These are phyloP conservation scores for Corythornis vintsioides DNA, from an alignment of 2,113 vertebrate species.

Conservation along the genomic window DNA sequence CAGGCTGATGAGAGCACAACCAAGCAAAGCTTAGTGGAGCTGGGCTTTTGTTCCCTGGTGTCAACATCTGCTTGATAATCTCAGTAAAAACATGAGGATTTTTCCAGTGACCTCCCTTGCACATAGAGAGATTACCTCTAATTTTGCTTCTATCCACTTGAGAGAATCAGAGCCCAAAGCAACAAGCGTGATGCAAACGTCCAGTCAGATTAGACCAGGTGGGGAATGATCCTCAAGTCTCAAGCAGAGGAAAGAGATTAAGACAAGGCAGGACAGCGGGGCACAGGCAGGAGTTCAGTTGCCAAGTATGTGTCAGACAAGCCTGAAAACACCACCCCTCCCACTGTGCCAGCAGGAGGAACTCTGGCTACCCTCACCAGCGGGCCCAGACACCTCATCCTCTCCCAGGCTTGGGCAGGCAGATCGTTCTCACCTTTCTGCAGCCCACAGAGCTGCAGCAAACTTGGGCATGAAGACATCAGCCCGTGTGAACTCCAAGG, in stretches of 20 bases:
- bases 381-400: not conserved
- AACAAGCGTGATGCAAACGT: not conserved
- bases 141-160: not conserved
- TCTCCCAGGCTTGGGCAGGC: not conserved
- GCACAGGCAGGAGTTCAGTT: not conserved
- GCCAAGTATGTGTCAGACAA: not conserved
- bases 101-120: not conserved
- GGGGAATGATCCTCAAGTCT: not conserved
- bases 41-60: not conserved
- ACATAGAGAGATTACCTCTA: not conserved
- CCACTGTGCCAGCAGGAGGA: not conserved
- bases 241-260: constrained; percentile 28
- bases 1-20: not conserved
- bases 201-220: constrained; percentile 19
- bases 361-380: not conserved
- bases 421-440: not conserved
- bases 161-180: constrained; percentile 14
- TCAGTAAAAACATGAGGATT: not conserved
- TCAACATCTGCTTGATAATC: not conserved
- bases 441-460: not conserved
- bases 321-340: not conserved
- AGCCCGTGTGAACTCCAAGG: not conserved
- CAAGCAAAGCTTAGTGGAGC: not conserved
- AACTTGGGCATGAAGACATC: not conserved
- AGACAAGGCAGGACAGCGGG: not conserved